Conservation (phyloP, 2,888 invertebrate species). For the Drosophila kokeensis region DNA sequence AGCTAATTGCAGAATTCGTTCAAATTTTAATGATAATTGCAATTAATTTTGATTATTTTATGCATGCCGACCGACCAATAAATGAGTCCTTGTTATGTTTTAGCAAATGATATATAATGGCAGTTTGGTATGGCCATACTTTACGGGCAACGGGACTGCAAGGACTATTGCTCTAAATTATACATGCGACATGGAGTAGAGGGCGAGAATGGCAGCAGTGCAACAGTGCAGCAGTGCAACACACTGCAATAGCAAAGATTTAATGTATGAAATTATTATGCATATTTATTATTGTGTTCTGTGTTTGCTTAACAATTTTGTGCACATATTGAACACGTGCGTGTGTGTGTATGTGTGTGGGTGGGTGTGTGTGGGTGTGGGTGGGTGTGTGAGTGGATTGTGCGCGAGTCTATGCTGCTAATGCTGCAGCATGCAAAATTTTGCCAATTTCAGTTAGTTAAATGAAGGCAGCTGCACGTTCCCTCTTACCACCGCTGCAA, state of each 20-base stretch:
- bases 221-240: slow-evolving; percentile 2
- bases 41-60: slow-evolving; percentile 36
- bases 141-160: background rate
- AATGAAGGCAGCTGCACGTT: slow-evolving; percentile 55
- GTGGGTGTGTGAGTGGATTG: slow-evolving; percentile 1
- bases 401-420: background rate
- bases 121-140: background rate
- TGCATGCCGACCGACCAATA: slow-evolving; percentile 5
- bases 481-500: background rate
- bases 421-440: slow-evolving; percentile 35
- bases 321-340: slow-evolving; percentile 16
- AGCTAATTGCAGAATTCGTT: slow-evolving; percentile 3
- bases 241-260: slow-evolving; percentile 33
- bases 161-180: background rate
- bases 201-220: background rate
- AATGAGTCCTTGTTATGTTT: slow-evolving; percentile 4
- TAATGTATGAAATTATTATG: slow-evolving; percentile 72
- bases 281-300: slow-evolving; percentile 73
- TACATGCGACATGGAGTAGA: background rate
- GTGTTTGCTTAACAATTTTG: slow-evolving; percentile 61
- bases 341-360: background rate
- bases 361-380: slow-evolving; percentile 8
- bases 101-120: slow-evolving; percentile 4
- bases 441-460: slow-evolving; percentile 69
- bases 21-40: slow-evolving; percentile 48